Evolutionary conservation across 2,113 vertebrate genomes (phyloP), one percentile per base, ranked within the genome.

Genomic region (Myotis lucifugus): DNA sequence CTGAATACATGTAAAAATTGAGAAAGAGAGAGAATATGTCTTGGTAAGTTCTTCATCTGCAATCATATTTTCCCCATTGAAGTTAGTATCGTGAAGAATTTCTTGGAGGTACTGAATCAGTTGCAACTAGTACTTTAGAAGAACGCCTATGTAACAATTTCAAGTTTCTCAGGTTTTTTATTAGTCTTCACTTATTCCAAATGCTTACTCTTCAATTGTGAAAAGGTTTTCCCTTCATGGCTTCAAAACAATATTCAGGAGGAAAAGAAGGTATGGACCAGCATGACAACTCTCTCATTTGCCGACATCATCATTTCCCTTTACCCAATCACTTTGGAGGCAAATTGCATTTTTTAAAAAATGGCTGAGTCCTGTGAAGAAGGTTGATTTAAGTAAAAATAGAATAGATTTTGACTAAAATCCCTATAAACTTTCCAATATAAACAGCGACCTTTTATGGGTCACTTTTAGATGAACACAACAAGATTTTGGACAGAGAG

Each of bases 331-430:
- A 64, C 27, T 25, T 76, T 21, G 34, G 25, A 95, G n/a, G 13
- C 27, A 42, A 81, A 72, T 87, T 23, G 2, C 13, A 67, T 67
- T 32, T 8, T n/a, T n/a, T n/a, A 40, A 42, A n/a, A 77, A 50
- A 50, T 85, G 34, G 19, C 15, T 73, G 54, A 87, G 19, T 78
- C 74, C 23, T 37, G 40, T 27, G 52, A 61, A 73, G 48, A 83
- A 61, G 18, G 4, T 40, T 86, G n/a, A 89, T 77, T 67, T 69
- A 54, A 77, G n/a, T 69, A 86, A 78, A 90, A 78, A 48, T 84
- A 64, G 32, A 74, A 87, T 27, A 3, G 8, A 81, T 90, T 94
- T 95, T 40, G 34, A 83, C 70, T 37, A 46, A 90, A 87, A 93
- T 78, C 25, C 5, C 66, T 56, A 6, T 83, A 40, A n/a, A 90